Base-by-base conservation (phyloP, 1,140 invertebrate genomes). In the Paraescarpia echinospica region DNA sequence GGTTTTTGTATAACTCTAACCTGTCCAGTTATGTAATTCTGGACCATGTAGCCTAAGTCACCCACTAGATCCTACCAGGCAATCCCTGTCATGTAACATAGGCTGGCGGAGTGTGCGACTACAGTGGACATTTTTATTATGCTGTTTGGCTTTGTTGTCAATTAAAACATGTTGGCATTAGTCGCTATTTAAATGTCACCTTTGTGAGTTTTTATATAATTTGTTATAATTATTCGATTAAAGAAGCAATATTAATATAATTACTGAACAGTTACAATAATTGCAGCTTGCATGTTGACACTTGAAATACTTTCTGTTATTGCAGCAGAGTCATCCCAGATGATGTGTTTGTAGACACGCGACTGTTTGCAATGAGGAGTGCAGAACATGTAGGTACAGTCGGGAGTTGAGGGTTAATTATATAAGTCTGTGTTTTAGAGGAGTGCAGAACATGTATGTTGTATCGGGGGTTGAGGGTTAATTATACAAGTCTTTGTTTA, bases 291-390 rank as follows among this genome's bases (percentile, higher is more conserved):
- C 27, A 27, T 77, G 59, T 27, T 77, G 59, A 27, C 59, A 77
- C 2, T 77, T 77, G 18, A 77, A 31, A 77, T 77, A 77, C 22
- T 77, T 77, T 33, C 4, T 90, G 92, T 48, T 77, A 89, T 94
- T 94, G 14, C 92, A 94, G 94, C 91, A 94, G 95, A 35, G 94
- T 96, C 9, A 93, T 96, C 89, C 95, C 95, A 35, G 92, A 93
- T 90, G 95, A 96, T 94, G 94, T 95, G 9, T 93, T 91, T 51
- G 94, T 96, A n/a, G 95, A 96, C 91, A 93, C 94, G 33, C 90
- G 95, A 33, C 93, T 96, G 92, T 96, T 96, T 94, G 95, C 95
- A 35, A 95, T 95, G 94, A 94, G 95, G 91, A 95, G 95, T 94
- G 95, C 95, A 93, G 95, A 96, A 93, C 95, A 96, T 93, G 95